Base-by-base conservation (phyloP, 2,888 invertebrate species). In the Chloroclysta siterata region DNA sequence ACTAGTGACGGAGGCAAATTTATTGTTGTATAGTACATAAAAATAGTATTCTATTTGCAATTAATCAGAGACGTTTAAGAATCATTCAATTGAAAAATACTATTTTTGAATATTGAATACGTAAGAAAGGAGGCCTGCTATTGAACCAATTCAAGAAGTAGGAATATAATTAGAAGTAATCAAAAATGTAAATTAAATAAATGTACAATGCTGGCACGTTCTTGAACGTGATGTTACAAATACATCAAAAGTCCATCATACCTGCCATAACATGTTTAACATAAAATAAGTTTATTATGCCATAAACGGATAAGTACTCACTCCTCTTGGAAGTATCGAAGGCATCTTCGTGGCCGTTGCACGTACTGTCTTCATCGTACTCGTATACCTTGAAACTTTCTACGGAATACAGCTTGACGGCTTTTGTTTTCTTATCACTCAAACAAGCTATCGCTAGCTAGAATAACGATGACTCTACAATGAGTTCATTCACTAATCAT, bases 401-500 rank as follows among this genome's bases (percentile, higher is more conserved):
- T 83, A 93, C 90, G 83, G 93, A 93, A 93, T 92, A 93, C 93
- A 93, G 93, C 87, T 91, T 93, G 93, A 74, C 87, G 86, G 82
- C 81, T 89, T 89, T 82, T 73, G 68, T 74, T 71, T 65, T 68
- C 63, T 51, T 60, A 73, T 64, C 71, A 75, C 73, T 50, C 11
- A 63, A 65, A 60, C 53, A 28, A 51, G 58, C 54, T 48, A 63
- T 39, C 56, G 58, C 56, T 52, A 66, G 28, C 57, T 17, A 11
- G 53, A 61, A 46, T 46, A 3, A 48, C 50, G 8, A 39, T 46
- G 17, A 59, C 52, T 22, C 22, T 46, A 53, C 42, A 29, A 53
- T 11, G 46, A 47, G 11, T 44, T 47, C 46, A 44, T 15, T 14
- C 33, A 29, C 14, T 51, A 51, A 15, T 50, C 29, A 22, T 28